Evolutionary conservation across 2,888 invertebrate genomes (phyloP).

Genomic region (Metacarcinus magister): DNA sequence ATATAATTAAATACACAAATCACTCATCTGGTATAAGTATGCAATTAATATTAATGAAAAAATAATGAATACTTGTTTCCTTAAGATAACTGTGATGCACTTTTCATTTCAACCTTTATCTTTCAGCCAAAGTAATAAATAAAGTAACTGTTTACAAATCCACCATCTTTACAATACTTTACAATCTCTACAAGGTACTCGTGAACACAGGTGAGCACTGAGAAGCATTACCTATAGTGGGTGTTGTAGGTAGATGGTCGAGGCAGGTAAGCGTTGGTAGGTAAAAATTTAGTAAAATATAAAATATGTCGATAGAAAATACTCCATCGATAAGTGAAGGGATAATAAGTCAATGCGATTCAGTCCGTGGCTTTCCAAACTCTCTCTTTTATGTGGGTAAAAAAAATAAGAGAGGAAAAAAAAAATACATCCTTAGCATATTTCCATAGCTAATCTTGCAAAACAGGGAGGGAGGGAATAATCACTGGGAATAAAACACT

Average conservation of each 20-base stretch:
- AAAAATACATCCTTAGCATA: neutral
- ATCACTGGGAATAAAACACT: neutral
- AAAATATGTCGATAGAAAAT: neutral
- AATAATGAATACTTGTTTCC: too few relatives aligned
- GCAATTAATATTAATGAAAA: too few relatives aligned
- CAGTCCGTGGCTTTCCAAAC: neutral
- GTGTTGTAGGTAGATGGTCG: neutral
- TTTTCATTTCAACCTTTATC: too few relatives aligned
- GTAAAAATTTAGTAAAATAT: neutral
- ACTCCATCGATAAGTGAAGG: neutral
- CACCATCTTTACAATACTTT: neutral
- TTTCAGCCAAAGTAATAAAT: too few relatives aligned
- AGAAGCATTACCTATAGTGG: neutral
- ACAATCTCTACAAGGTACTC: neutral
- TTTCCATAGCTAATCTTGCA: neutral
- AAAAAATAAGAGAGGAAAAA: neutral
- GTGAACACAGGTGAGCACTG: neutral
- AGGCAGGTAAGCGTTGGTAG: neutral
- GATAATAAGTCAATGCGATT: neutral
- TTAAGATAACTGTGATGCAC: too few relatives aligned
- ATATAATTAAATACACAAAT: neutral
- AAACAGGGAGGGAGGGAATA: neutral
- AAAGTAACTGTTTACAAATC: too few relatives aligned
- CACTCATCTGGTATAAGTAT: too few relatives aligned
- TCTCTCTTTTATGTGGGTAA: neutral